phyloP scores from a whole-genome alignment of 2,797 vertebrate species.

The Poeciliopsis turneri region DNA sequence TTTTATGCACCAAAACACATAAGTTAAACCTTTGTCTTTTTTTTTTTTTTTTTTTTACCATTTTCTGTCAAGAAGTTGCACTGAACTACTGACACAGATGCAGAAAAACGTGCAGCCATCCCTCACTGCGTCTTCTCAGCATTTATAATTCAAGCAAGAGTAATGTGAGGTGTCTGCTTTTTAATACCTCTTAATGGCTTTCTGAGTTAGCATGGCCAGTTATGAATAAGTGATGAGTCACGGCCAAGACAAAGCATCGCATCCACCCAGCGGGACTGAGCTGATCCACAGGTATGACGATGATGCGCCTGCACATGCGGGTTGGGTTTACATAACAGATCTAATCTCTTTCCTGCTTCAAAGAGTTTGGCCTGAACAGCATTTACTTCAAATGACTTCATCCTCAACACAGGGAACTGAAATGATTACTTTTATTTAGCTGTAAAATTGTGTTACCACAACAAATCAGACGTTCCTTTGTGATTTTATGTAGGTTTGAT shows the following conservation, averaged over 20 bases:
- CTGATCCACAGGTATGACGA: conserved; percentile 50
- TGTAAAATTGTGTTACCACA: neutral
- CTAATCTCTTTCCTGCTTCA: neutral
- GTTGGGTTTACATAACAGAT: conserved; percentile 8
- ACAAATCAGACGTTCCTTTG: neutral
- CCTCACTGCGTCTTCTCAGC: conserved; percentile 52
- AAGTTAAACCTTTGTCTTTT: neutral
- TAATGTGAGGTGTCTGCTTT: conserved; percentile 79
- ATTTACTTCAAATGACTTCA: neutral
- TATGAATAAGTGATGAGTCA: conserved; percentile 79
- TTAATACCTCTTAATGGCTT: conserved; percentile 80
- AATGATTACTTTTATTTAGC: neutral
- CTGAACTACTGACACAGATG: conserved; percentile 10
- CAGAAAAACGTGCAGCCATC: conserved; percentile 19
- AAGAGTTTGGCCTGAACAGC: neutral
- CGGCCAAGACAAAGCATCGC: conserved; percentile 49
- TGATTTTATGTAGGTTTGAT: neutral
- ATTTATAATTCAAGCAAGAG: conserved; percentile 78
- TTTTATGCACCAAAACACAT: neutral
- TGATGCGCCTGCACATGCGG: conserved; percentile 3
- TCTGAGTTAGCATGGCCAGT: conserved; percentile 72
- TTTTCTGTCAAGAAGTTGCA: neutral
- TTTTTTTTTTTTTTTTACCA: too few species aligned
- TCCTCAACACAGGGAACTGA: neutral
- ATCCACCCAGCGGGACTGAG: conserved; percentile 31